phyloP scores from a whole-genome alignment of 2,113 vertebrate genomes.

The Acanthisitta chloris region DNA sequence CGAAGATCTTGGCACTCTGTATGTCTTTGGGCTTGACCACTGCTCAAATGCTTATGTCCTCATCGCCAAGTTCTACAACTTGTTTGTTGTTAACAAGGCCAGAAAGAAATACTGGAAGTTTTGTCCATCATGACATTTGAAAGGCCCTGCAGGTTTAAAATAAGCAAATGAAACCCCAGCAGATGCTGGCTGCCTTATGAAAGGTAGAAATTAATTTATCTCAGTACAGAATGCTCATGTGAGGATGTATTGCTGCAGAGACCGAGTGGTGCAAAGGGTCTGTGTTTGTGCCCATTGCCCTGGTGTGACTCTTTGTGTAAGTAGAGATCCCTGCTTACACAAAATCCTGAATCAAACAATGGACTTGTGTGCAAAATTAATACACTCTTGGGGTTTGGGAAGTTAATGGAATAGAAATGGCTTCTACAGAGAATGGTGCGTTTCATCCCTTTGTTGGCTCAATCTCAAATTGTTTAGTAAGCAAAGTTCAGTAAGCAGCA shows the following conservation, averaged over 20 bases:
- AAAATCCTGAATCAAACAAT: neutral
- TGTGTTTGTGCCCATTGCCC: neutral
- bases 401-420: neutral
- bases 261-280: neutral
- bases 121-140: neutral
- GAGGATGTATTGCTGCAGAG: neutral
- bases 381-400: neutral
- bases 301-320: neutral
- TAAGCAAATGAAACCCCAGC: neutral
- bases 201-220: neutral
- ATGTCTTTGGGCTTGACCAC: neutral
- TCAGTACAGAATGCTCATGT: neutral
- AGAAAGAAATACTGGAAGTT: neutral
- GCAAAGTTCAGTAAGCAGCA: neutral
- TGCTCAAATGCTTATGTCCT: neutral
- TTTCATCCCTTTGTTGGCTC: neutral
- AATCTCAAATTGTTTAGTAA: neutral
- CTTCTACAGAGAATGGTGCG: neutral
- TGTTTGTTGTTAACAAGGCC: neutral
- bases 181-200: neutral
- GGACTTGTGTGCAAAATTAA: neutral
- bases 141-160: neutral
- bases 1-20: neutral
- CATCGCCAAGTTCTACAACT: neutral
- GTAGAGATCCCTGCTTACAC: neutral